These are phyloP conservation scores for Gastrophryne carolinensis DNA, from an alignment of 2,797 vertebrate species.

Conservation along the genomic window DNA sequence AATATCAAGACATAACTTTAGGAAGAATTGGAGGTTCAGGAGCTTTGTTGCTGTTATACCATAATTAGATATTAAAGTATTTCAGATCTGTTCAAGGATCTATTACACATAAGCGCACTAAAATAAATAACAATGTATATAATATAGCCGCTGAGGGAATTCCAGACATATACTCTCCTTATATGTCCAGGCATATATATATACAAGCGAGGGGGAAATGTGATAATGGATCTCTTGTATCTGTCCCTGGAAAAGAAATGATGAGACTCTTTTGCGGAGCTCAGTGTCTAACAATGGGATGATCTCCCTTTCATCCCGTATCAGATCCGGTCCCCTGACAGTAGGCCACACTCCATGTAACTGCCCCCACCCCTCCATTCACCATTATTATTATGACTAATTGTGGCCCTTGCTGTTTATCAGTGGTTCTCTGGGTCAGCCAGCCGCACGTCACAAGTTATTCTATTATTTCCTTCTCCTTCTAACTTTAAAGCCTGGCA, in stretches of 20 bases:
- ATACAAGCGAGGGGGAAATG: background rate
- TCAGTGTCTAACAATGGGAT: background rate
- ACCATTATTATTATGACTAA: background rate
- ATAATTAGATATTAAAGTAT: background rate
- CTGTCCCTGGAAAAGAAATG: background rate
- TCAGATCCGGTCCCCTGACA: background rate
- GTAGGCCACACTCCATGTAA: background rate
- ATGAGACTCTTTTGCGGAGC: background rate
- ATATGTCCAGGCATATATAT: constrained; percentile 25
- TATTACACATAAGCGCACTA: background rate
- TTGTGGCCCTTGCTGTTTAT: background rate
- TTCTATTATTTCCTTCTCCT: background rate
- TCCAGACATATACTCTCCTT: constrained; percentile 39
- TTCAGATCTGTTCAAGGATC: background rate
- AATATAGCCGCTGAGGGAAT: background rate
- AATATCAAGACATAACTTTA: too few species aligned
- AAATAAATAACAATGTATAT: constrained; percentile 45
- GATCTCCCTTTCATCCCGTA: background rate
- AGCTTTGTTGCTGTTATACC: background rate
- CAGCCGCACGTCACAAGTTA: background rate
- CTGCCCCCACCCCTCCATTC: background rate
- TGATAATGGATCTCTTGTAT: background rate
- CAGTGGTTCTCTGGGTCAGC: background rate
- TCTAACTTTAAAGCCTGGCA: background rate
- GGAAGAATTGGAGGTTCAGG: too few species aligned